phyloP scores from a whole-genome alignment of 2,797 vertebrate genomes.

The Helostoma temminkii region DNA sequence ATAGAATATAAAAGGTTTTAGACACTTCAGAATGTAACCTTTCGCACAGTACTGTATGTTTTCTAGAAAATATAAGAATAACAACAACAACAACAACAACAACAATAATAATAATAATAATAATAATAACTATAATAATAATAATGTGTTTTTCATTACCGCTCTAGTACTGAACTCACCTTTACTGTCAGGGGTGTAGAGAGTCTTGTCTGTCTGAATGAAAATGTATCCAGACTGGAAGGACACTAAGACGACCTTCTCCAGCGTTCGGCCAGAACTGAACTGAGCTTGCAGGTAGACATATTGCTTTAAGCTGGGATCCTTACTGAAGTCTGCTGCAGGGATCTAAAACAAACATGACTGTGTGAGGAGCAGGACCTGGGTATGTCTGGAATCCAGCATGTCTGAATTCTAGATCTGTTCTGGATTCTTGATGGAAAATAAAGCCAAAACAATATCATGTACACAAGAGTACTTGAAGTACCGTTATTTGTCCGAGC shows the following conservation, averaged over 20 bases:
- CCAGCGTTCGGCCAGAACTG: slow-evolving; percentile 56
- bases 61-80: too few species aligned
- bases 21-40: too few species aligned
- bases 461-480: neutral
- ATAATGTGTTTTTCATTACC: too few species aligned
- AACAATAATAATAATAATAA: too few species aligned
- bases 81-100: too few species aligned
- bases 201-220: slow-evolving; percentile 86
- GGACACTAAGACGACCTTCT: slow-evolving; percentile 86
- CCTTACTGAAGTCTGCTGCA: slow-evolving; percentile 26
- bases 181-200: slow-evolving; percentile 87
- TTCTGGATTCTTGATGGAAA: neutral
- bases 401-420: neutral
- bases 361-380: neutral
- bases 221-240: slow-evolving; percentile 88
- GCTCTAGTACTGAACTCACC: slow-evolving; percentile 72
- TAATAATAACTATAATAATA: too few species aligned
- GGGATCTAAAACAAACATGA: slow-evolving; percentile 68
- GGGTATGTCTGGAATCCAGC: too few species aligned
- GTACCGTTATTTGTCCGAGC: slow-evolving; percentile 64
- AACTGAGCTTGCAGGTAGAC: slow-evolving; percentile 82
- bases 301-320: slow-evolving; percentile 66
- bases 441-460: neutral
- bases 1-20: too few species aligned
- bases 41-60: too few species aligned